Evolutionary conservation across 2,888 invertebrate species (phyloP), one percentile per base, ranked within the genome.

Genomic region (Melikaiella ostensackeni): DNA sequence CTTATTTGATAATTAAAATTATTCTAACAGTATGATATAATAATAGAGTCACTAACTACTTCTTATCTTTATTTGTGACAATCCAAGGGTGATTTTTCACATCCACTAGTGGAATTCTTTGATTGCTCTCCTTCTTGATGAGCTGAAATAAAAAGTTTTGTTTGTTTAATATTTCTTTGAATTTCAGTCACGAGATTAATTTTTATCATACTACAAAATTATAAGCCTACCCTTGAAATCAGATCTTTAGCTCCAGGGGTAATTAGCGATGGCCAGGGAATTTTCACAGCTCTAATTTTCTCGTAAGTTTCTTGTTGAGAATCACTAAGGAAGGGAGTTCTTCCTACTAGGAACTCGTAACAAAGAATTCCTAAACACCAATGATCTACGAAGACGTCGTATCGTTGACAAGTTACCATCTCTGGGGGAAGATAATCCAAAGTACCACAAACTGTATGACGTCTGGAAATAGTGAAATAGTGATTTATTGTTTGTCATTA

Each of bases 351-450:
- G 89, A 99, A 98, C 91, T 99, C 99, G 85, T 97, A 99, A 81
- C 97, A 96, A 6, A 97, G 92, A 73, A 97, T 94, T 6, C 99
- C 99, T 77, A 98, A 93, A 88, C 98, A 98, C 99, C 99, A 99
- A 86, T 98, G 94, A 92, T 99, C 99, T 0, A 97, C 96, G 80
- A 94, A 95, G 77, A 96, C 95, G 86, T 97, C 95, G 89, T 99
- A 98, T 0, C 93, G 92, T 86, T 94, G 93, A 0, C 96, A 95
- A 83, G 95, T 95, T 9, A 99, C 95, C 98, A 99, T 99, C 93
- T 99, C 99, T 9, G 99, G 99, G 0, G 98, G 97, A 33, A 99
- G 92, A 91, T 99, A 99, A 92, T 99, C 98, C 61, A 98, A 92
- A 0, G 98, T 99, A 1, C 99, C 98, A 88, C 99, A 99, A 92